A percentile compares a stretch with the other conserved stretches of the same genome.
These are phyloP conservation scores for Ictalurus furcatus DNA, from an alignment of 2,113 vertebrate species.

Conservation along the genomic window DNA sequence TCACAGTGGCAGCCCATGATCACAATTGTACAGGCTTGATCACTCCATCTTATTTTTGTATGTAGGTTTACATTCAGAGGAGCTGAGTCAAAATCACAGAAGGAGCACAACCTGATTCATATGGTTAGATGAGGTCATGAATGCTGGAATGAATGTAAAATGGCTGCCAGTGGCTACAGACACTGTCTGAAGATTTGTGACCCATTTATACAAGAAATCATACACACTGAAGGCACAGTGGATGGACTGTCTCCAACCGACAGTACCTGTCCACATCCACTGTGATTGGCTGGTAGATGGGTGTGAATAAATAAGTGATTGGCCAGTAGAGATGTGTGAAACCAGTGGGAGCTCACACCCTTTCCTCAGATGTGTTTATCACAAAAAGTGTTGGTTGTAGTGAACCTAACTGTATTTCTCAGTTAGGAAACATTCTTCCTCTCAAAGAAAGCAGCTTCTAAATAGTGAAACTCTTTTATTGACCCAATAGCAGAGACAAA, in stretches of 20 bases:
- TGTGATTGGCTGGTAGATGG: background rate
- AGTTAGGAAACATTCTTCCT: background rate
- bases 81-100: constrained; percentile 8
- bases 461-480: background rate
- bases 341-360: constrained; percentile 5
- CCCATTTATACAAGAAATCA: background rate
- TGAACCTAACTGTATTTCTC: background rate
- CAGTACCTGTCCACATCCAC: no score
- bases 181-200: background rate
- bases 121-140: constrained; percentile 32
- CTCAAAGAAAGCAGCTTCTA: background rate
- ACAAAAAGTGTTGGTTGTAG: background rate
- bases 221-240: background rate
- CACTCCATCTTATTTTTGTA: background rate
- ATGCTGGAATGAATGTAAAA: background rate
- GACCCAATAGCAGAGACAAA: background rate
- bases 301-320: constrained; percentile 2
- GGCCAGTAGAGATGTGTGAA: background rate
- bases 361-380: background rate
- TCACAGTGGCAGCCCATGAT: background rate
- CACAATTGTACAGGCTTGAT: background rate
- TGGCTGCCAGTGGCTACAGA: constrained; percentile 3
- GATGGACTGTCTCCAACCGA: background rate
- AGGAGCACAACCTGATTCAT: constrained; percentile 33
- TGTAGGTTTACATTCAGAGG: constrained; percentile 10